Evolutionary conservation across 1,140 invertebrate genomes (phyloP), one percentile per base, ranked within the genome.

Genomic region (Hermatobates lingyangjiaoensis): DNA sequence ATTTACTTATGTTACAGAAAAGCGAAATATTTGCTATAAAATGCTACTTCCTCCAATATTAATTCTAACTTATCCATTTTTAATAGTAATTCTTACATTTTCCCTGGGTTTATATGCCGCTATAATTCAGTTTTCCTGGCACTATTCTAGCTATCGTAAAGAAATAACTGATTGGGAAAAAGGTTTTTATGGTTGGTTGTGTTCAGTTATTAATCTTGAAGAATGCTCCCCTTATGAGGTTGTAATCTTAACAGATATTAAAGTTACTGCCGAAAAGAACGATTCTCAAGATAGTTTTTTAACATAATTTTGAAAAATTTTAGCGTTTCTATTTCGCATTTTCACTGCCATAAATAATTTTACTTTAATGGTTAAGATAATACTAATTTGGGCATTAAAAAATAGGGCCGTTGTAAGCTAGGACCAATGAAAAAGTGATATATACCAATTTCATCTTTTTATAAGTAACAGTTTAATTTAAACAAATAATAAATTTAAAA

Each of bases 131-230:
- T 60, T 84, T 14, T 82, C 80, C 1, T 76, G 79, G 64, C 75
- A 72, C 59, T 77, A 74, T 49, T 70, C 71, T 27, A 74, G 72
- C 45, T 84, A 81, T 81, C 70, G 71, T 58, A 74, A 74, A 55
- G 78, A 81, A 66, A 72, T 83, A 7, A 73, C 71, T 51, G 81
- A 84, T 65, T 76, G 79, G 59, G 81, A 84, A 55, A 84, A 84
- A 65, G 81, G 81, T 1, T 83, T 83, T 64, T 84, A 80, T 60
- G 81, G 80, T 25, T 83, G 80, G 80, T 64, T 83, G 27, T 84
- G 81, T 64, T 73, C 73, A 39, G 66, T 73, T 39, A 57, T 83
- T 23, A 71, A 73, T 54, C 65, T 83, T 54, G 74, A 79, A 48
- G 78, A 83, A 59, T 85, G 81, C 60, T 74, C 76, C 50, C 79